Percentiles rank a stretch among this genome's conserved stretches.
These are phyloP conservation scores for Florisuga fusca DNA, from an alignment of 2,797 vertebrate genomes.

Conservation along the genomic window DNA sequence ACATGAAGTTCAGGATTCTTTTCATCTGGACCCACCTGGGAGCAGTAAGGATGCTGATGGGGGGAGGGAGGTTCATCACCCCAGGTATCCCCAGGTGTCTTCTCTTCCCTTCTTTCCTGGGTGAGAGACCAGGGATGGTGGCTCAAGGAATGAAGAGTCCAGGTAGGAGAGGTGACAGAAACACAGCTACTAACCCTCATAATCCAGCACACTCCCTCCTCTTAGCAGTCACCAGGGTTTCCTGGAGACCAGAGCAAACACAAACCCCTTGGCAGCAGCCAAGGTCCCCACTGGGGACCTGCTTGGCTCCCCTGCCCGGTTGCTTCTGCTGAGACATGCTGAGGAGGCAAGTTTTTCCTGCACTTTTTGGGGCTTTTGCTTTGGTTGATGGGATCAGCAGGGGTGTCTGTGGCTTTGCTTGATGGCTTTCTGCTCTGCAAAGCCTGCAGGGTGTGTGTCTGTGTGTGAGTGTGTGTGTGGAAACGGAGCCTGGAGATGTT, in stretches of 20 bases:
- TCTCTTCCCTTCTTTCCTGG: no score
- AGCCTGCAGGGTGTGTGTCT: neutral
- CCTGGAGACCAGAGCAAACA: conserved; percentile 79
- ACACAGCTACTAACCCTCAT: neutral
- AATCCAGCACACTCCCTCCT: conserved; percentile 2
- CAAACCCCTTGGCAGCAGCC: conserved; percentile 2
- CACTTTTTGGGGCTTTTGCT: no score
- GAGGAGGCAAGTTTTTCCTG: conserved; percentile 46
- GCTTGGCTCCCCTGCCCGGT: neutral
- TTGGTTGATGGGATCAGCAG: neutral
- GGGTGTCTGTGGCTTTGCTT: neutral
- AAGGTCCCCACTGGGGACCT: neutral
- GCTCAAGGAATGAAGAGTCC: no score
- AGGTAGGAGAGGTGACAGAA: neutral
- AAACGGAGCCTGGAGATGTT: neutral
- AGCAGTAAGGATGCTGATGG: no score
- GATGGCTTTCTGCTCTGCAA: neutral
- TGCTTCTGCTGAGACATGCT: conserved; percentile 34
- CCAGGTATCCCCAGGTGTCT: fast-evolving
- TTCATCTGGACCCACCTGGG: neutral
- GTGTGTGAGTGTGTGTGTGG: no score
- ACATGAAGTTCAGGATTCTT: neutral
- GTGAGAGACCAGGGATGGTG: no score
- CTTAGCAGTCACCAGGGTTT: conserved; percentile 65
- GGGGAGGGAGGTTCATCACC: no score